These are phyloP conservation scores for Tipula confusa DNA, from an alignment of 2,888 invertebrate species.

Conservation along the genomic window DNA sequence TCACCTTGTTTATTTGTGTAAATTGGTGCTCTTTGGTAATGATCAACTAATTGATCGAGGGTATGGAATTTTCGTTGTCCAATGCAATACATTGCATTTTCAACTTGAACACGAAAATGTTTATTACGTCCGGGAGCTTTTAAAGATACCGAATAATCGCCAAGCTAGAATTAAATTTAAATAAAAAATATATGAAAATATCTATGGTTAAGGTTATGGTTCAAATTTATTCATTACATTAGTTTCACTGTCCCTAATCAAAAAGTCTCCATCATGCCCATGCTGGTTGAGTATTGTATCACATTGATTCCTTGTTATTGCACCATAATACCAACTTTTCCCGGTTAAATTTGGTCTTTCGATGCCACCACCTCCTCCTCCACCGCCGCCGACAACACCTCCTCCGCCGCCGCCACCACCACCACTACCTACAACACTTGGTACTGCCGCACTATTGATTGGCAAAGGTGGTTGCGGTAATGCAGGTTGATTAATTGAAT, in stretches of 20 bases:
- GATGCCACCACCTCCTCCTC: not conserved
- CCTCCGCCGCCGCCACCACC: not conserved
- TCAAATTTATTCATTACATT: slow-evolving; percentile 72
- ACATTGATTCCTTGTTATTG: slow-evolving; percentile 92
- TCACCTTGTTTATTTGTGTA: slow-evolving; percentile 98
- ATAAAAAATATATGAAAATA: not conserved
- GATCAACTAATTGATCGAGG: slow-evolving; percentile 93
- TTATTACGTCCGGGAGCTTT: slow-evolving; percentile 98
- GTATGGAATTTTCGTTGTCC: slow-evolving; percentile 96
- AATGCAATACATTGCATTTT: slow-evolving; percentile 89
- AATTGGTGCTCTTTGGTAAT: slow-evolving; percentile 98
- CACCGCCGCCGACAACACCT: not conserved
- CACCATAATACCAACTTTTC: slow-evolving; percentile 97
- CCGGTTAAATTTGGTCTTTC: slow-evolving; percentile 69
- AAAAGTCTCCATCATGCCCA: slow-evolving; percentile 96
- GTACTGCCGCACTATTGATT: slow-evolving; percentile 34
- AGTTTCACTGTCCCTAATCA: slow-evolving; percentile 98
- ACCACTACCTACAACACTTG: not conserved
- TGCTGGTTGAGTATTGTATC: slow-evolving; percentile 91
- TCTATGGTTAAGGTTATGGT: not conserved
- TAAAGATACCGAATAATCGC: slow-evolving; percentile 96
- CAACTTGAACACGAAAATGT: slow-evolving; percentile 97
- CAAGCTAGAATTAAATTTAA: slow-evolving; percentile 66
- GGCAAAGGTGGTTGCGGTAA: slow-evolving; percentile 42
- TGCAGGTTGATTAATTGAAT: slow-evolving; percentile 44